Evolutionary conservation across 2,113 vertebrate species (phyloP).

Genomic region (Phalacrocorax aristotelis): DNA sequence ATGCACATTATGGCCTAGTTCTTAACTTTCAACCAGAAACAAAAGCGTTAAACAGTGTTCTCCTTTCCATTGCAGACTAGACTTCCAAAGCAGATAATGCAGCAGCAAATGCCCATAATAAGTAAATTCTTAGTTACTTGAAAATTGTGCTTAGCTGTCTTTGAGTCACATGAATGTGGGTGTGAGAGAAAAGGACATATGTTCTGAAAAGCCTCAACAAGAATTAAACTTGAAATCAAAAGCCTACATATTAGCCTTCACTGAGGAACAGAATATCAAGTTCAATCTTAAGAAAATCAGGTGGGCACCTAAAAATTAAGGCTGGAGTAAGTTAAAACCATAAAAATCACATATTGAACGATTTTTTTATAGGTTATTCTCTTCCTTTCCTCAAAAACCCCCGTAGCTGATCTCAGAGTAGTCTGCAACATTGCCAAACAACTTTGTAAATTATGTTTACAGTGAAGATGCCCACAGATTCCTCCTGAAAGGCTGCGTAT

Average conservation of each 20-base stretch:
- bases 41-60: neutral
- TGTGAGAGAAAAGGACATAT: neutral
- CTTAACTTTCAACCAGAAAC: neutral
- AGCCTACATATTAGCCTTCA: neutral
- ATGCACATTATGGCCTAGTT: neutral
- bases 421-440: neutral
- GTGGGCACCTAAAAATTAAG: neutral
- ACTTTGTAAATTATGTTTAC: neutral
- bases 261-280: neutral
- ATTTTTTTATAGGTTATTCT: neutral
- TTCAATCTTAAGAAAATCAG: neutral
- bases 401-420: neutral
- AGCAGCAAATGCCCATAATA: neutral
- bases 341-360: neutral
- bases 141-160: neutral
- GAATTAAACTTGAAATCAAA: neutral
- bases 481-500: neutral
- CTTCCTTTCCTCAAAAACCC: neutral
- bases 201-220: neutral
- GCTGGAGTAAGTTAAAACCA: neutral
- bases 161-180: conserved; percentile 30
- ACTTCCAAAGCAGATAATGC: neutral
- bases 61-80: neutral
- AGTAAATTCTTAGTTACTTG: neutral
- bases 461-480: neutral